Conservation (phyloP, 2,888 invertebrate genomes). For the Euplagia quadripunctaria region DNA sequence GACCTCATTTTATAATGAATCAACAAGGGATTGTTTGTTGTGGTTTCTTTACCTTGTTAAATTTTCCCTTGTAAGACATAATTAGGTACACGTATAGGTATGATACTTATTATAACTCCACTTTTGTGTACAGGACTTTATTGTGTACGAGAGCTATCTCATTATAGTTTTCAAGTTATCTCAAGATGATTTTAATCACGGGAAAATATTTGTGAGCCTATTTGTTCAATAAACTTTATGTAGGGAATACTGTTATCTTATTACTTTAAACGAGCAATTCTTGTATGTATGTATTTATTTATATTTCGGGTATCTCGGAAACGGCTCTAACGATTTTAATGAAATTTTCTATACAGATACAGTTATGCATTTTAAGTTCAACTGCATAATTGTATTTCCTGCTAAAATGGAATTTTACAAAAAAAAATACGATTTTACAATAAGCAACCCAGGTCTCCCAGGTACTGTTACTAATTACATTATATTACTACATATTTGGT, state of each 20-base stretch:
- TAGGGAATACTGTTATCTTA: background rate
- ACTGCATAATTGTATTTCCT: too few relatives aligned
- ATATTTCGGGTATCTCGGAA: too few relatives aligned
- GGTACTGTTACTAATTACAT: background rate
- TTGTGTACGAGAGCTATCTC: background rate
- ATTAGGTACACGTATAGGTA: background rate
- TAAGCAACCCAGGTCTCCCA: too few relatives aligned
- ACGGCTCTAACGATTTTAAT: too few relatives aligned
- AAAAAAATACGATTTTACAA: too few relatives aligned
- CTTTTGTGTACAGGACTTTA: background rate
- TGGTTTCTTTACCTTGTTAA: conserved; percentile 13
- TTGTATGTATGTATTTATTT: too few relatives aligned
- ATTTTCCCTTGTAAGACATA: conserved; percentile 6
- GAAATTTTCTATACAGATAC: too few relatives aligned
- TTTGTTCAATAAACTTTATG: background rate
- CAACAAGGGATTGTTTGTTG: conserved; percentile 15
- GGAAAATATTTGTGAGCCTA: background rate
- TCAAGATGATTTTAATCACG: background rate
- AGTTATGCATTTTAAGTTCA: too few relatives aligned
- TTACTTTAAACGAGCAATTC: too few relatives aligned
- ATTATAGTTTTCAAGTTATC: background rate
- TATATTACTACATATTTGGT: background rate
- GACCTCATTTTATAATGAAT: conserved; percentile 3
- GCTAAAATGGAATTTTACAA: too few relatives aligned
- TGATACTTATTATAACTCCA: background rate